Evolutionary conservation across 2,797 vertebrate genomes (phyloP).

Genomic region (Gouania willdenowi): DNA sequence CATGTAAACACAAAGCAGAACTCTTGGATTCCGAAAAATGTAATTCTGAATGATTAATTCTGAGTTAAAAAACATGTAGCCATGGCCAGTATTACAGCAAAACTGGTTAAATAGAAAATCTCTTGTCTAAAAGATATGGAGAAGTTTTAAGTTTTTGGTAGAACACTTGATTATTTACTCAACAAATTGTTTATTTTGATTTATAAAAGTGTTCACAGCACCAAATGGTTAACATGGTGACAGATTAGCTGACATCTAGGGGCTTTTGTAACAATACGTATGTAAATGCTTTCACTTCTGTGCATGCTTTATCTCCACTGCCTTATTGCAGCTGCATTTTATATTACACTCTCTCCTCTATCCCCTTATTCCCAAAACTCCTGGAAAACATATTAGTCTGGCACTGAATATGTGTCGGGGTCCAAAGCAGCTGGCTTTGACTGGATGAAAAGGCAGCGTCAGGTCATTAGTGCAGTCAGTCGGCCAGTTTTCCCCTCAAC

Average conservation of each 20-base stretch:
- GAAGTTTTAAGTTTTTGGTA: no score
- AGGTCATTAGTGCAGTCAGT: slow-evolving; percentile 69
- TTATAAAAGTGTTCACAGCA: no score
- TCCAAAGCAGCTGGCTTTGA: slow-evolving; percentile 68
- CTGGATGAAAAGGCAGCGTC: slow-evolving; percentile 65
- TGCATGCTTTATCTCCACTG: slow-evolving; percentile 61
- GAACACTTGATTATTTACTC: no score
- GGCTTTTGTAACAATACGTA: slow-evolving; percentile 68
- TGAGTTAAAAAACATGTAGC: no score
- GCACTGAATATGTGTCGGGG: slow-evolving; percentile 63
- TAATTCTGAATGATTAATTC: no score
- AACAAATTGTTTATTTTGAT: no score
- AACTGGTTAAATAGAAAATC: no score
- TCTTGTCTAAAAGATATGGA: no score
- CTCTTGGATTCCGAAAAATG: no score
- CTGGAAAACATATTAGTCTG: slow-evolving; percentile 69
- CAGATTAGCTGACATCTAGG: slow-evolving; percentile 58
- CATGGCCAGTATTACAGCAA: no score
- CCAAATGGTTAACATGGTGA: slow-evolving; percentile 36
- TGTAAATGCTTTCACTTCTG: slow-evolving; percentile 70
- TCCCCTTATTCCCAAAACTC: slow-evolving; percentile 63
- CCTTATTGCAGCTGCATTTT: slow-evolving; percentile 65
- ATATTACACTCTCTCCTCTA: slow-evolving; percentile 20
- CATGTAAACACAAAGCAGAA: no score
- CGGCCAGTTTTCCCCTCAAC: slow-evolving; percentile 51